Evolutionary conservation across 2,888 invertebrate genomes (phyloP), one percentile per base, ranked within the genome.

Genomic region (Elmis aenea): DNA sequence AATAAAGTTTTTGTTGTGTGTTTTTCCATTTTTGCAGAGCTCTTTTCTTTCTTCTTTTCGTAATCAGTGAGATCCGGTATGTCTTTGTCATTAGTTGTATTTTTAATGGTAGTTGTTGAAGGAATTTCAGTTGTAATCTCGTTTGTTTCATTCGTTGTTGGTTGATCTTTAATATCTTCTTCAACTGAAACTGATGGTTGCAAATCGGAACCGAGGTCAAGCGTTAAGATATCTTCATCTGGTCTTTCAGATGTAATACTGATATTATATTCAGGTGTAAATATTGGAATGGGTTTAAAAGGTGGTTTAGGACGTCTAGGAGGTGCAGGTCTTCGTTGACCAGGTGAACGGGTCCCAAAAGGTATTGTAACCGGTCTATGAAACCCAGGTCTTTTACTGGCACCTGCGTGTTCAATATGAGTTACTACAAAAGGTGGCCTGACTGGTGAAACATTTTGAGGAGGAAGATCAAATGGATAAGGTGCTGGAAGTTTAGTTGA

Each of bases 401-500:
- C n/a, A 42, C 62, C 55, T 10, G 45, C 46, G 6, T 41, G 31
- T 23, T 36, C 75, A 60, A 83, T 82, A 51, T 87, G 85, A 2
- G 85, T 83, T 40, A 85, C 67, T 45, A 83, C 83, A 38, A 77
- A 63, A 46, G 73, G 80, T 0, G 81, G 82, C 27, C 77, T 69
- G 2, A 74, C 60, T 0, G 78, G 74, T 5, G 67, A 67, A 24
- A 70, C 66, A 33, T 70, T 69, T 41, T 76, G 76, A 1, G 77
- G 77, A 3, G 83, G 81, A 29, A 81, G 69, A 57, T 85, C 85
- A 50, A 88, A 89, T 0, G 87, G 85, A 61, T 86, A 87, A 0
- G 85, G 85, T 0, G 81, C 80, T 0, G 75, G 74, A 1, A 72
- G 69, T 51, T 75, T 74, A 0, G 75, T 73, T 0, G 75, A 71